Evolutionary conservation across 1,140 invertebrate species (phyloP).

Genomic region (Trialeurodes vaporariorum): DNA sequence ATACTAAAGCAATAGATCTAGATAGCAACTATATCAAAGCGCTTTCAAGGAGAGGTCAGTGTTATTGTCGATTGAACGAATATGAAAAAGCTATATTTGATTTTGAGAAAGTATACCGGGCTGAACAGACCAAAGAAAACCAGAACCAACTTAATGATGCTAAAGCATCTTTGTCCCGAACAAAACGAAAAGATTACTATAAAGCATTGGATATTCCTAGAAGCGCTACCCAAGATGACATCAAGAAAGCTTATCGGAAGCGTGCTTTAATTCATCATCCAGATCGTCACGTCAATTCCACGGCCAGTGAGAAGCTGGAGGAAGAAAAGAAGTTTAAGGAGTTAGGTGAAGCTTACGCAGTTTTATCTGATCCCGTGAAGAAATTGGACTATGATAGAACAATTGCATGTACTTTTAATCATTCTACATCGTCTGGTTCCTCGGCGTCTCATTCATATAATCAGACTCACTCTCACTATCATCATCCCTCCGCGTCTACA

Average conservation of each 20-base stretch:
- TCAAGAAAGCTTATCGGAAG: slow-evolving; percentile 93
- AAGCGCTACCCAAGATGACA: slow-evolving; percentile 80
- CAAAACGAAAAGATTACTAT: slow-evolving; percentile 96
- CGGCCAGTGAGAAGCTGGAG: slow-evolving; percentile 68
- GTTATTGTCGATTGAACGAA: slow-evolving; percentile 69
- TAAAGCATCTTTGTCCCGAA: slow-evolving; percentile 74
- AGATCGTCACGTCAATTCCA: slow-evolving; percentile 79
- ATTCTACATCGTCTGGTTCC: no score
- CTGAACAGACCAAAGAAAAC: slow-evolving; percentile 69
- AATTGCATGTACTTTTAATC: not conserved
- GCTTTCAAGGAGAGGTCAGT: slow-evolving; percentile 67
- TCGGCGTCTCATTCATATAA: no score
- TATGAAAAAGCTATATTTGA: slow-evolving; percentile 84
- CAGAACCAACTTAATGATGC: slow-evolving; percentile 68
- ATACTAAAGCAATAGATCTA: slow-evolving; percentile 68
- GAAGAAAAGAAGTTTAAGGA: slow-evolving; percentile 96
- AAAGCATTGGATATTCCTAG: slow-evolving; percentile 83
- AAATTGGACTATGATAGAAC: slow-evolving; percentile 72
- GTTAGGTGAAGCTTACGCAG: slow-evolving; percentile 89
- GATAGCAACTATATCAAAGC: slow-evolving; percentile 88
- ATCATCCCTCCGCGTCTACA: not conserved
- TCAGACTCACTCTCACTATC: not conserved
- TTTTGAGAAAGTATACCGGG: slow-evolving; percentile 75
- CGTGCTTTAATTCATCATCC: slow-evolving; percentile 77
- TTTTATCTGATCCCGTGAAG: slow-evolving; percentile 88